Evolutionary conservation across 2,888 invertebrate species (phyloP).

Genomic region (Epinotia ramella): DNA sequence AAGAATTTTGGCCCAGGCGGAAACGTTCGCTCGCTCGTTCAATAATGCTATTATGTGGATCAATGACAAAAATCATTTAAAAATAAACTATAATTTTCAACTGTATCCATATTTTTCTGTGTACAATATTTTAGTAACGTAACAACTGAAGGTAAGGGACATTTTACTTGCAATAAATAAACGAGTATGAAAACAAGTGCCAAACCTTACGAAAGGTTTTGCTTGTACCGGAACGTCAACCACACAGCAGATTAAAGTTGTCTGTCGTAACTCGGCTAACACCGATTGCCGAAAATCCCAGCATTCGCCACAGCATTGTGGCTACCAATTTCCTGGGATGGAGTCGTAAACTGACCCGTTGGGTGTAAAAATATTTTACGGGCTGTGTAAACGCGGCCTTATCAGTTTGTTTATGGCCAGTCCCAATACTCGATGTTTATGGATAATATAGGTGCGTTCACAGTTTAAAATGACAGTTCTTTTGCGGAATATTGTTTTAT

Average conservation of each 20-base stretch:
- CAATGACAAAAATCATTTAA: no score
- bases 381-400: conserved; percentile 41
- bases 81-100: no score
- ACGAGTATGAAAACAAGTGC: background rate
- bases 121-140: no score
- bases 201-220: background rate
- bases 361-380: conserved; percentile 46
- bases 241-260: background rate
- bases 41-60: no score
- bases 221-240: background rate
- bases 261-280: background rate
- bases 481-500: conserved; percentile 29
- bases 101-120: no score
- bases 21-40: no score
- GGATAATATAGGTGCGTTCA: conserved; percentile 36
- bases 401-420: conserved; percentile 42
- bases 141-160: no score
- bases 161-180: background rate
- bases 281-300: conserved; percentile 4
- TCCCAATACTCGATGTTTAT: conserved; percentile 33
- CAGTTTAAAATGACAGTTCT: conserved; percentile 32
- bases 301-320: conserved; percentile 23
- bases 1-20: no score
- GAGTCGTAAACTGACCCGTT: conserved; percentile 54
- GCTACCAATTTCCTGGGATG: conserved; percentile 55